Conservation (phyloP, 2,113 vertebrate species). For the Pteruthius melanotis region DNA sequence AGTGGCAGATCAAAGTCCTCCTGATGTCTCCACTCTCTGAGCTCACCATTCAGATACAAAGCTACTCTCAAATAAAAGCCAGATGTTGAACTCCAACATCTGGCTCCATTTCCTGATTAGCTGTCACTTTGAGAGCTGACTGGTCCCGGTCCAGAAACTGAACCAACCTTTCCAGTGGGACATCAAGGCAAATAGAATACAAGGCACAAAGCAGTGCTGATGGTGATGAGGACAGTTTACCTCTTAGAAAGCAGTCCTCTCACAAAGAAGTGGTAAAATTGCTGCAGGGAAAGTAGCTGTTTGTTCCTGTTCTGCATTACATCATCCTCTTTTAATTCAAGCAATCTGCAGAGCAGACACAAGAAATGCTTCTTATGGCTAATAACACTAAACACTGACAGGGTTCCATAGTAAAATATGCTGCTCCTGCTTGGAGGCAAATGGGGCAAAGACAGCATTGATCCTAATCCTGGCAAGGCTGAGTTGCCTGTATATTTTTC, state of each 20-base stretch:
- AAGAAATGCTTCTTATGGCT: neutral
- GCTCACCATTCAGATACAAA: constrained; percentile 60
- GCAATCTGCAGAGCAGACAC: neutral
- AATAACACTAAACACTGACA: neutral
- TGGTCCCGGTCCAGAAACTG: neutral
- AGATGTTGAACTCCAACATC: constrained; percentile 71
- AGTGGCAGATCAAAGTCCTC: constrained; percentile 41
- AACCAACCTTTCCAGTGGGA: constrained; percentile 18
- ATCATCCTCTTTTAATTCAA: neutral
- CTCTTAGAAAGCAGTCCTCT: neutral
- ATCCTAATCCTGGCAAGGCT: neutral
- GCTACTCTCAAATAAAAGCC: constrained; percentile 62
- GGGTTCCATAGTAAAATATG: neutral
- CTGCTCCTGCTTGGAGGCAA: neutral
- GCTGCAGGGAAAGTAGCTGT: neutral
- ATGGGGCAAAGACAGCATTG: neutral
- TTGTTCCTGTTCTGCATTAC: neutral
- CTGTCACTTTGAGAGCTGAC: neutral
- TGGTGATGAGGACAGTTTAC: neutral
- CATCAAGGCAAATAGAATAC: constrained; percentile 11
- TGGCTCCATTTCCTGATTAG: constrained; percentile 35
- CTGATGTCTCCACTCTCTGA: constrained; percentile 25
- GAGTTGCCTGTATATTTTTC: neutral
- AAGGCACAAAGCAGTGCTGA: neutral
- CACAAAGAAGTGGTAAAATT: neutral